Evolutionary conservation across 2,888 invertebrate species (phyloP), one percentile per base, ranked within the genome.

Genomic region (Palloptera scutellata): DNA sequence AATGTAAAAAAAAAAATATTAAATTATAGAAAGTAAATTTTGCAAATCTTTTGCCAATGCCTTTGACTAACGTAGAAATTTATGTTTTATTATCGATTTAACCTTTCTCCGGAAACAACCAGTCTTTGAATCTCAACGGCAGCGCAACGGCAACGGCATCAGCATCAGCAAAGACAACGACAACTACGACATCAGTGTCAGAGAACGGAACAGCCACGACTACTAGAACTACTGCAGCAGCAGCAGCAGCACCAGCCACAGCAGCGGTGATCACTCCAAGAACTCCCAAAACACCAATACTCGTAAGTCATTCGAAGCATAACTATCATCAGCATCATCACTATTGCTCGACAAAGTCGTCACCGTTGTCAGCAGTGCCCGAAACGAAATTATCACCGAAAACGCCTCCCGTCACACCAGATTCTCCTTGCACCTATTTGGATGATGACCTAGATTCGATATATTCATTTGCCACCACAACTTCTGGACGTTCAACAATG

Each of bases 391-490:
- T 78, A 53, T 83, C 84, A 61, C 88, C 88, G 54, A 87, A 87
- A 77, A 89, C 89, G 72, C 89, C 88, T 72, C 89, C 88, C 73
- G 89, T 88, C 70, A 89, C 89, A 67, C 90, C 88, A 17, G 89
- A 89, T 78, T 87, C 89, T 65, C 79, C 83, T 65, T 77, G 86
- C 74, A 86, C 86, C 80, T 85, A 84, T 73, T 80, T 88, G 76
- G 89, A 89, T 75, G 90, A 90, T 85, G 93, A 94, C 87, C 84
- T 87, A 78, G 93, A 93, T 76, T 94, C 93, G 69, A 85, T 94
- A 70, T 90, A 90, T 79, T 93, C 93, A 81, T 91, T 91, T 81
- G 91, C 91, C 70, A 93, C 93, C 83, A 89, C 90, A 72, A 92
- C 92, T 76, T 92, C 92, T 69, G 91, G 92, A 71, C 91, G 92